Percentiles rank a stretch among this genome's conserved stretches.
Conservation (phyloP, 2,113 vertebrate species). For the Tenebrosternarchus preto region DNA sequence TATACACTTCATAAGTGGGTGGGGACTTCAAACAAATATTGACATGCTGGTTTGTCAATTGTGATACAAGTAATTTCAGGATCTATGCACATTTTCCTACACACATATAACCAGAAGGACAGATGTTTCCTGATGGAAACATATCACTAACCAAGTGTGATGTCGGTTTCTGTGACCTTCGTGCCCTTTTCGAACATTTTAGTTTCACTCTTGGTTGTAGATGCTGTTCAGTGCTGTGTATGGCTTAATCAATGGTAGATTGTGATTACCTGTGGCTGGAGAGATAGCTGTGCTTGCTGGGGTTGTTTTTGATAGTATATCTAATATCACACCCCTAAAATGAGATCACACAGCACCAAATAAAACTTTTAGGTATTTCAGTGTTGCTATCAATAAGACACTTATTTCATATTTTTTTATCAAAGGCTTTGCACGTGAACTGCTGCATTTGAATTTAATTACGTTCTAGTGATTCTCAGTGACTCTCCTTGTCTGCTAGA, state of each 20-base stretch:
- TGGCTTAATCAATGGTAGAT: background rate
- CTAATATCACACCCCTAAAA: too few species aligned
- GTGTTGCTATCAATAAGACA: background rate
- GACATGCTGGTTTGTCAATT: background rate
- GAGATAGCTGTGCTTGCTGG: too few species aligned
- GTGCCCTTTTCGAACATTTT: background rate
- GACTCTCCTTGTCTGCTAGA: too few species aligned
- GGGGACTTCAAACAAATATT: background rate
- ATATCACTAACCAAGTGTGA: background rate
- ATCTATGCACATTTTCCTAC: background rate
- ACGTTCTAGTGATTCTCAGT: slow-evolving; percentile 24
- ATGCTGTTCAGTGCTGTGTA: background rate
- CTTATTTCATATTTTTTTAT: background rate
- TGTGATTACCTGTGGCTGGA: background rate
- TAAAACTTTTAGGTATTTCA: background rate
- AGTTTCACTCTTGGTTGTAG: background rate
- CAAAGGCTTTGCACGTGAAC: background rate
- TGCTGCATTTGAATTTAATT: slow-evolving; percentile 38
- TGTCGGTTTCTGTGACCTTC: background rate
- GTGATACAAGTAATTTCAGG: background rate
- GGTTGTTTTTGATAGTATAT: too few species aligned
- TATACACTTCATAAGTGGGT: slow-evolving; percentile 76
- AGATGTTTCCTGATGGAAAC: background rate
- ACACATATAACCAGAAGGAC: background rate
- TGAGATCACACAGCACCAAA: background rate